Conservation (phyloP, 2,113 vertebrate species). For the Scartelaos histophorus region DNA sequence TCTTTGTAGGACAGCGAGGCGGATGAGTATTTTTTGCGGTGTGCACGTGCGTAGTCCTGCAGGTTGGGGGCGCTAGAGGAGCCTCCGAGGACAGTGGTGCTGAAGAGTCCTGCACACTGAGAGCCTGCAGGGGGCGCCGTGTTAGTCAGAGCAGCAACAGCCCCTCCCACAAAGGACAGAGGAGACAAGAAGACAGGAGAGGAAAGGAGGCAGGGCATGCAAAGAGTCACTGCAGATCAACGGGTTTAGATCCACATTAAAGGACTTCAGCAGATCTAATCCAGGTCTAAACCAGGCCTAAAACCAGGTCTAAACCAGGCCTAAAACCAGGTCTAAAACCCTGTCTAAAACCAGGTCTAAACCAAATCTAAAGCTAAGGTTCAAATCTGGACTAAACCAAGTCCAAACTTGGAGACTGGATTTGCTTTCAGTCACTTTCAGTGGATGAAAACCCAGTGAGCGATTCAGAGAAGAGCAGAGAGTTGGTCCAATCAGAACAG, state of each 20-base stretch:
- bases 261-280: too few relatives aligned
- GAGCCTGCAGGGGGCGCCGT: conserved; percentile 87
- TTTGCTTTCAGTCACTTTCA: background rate
- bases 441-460: background rate
- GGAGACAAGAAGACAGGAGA: background rate
- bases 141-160: conserved; percentile 82
- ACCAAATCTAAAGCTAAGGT: background rate
- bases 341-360: background rate
- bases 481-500: conserved; percentile 10
- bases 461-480: background rate
- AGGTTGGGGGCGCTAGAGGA: conserved; percentile 99
- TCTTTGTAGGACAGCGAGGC: conserved; percentile 97
- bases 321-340: background rate
- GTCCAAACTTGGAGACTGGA: background rate
- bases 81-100: conserved; percentile 98
- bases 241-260: background rate
- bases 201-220: conserved; percentile 23
- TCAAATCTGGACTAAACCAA: background rate
- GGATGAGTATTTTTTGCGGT: conserved; percentile 96
- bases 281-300: too few relatives aligned
- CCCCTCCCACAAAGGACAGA: conserved; percentile 56
- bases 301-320: background rate
- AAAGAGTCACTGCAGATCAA: background rate
- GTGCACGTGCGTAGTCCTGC: conserved; percentile 98
- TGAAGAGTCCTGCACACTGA: conserved; percentile 98